Evolutionary conservation across 30 jellyfish, hydroid and myxozoan species (phyloP).

Genomic region (Chironex yamaguchii): DNA sequence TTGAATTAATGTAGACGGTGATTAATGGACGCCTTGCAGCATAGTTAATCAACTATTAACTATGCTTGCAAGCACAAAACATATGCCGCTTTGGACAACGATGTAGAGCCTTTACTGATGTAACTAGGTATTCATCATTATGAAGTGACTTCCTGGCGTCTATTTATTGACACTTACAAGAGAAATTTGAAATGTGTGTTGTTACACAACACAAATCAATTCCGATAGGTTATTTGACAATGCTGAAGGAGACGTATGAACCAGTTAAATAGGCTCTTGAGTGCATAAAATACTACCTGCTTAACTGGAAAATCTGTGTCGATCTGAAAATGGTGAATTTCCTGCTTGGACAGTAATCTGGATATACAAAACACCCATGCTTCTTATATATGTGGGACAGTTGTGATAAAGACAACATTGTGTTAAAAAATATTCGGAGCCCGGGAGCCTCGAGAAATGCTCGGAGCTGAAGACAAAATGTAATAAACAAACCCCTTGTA

Average conservation of each 20-base stretch:
- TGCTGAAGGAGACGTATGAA: slow-evolving; percentile 47
- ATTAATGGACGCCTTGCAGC: too few relatives aligned
- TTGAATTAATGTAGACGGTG: too few relatives aligned
- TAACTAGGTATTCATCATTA: neutral
- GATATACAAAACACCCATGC: neutral
- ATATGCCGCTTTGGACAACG: too few relatives aligned
- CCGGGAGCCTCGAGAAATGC: slow-evolving; percentile 33
- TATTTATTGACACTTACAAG: slow-evolving; percentile 28
- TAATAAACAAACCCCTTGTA: slow-evolving; percentile 38
- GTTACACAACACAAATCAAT: slow-evolving; percentile 36
- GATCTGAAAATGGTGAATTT: slow-evolving; percentile 30
- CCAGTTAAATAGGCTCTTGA: slow-evolving; percentile 27
- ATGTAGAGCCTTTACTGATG: neutral
- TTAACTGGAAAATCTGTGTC: slow-evolving; percentile 45
- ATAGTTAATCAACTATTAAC: too few relatives aligned
- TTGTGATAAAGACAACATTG: neutral
- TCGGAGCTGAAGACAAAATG: slow-evolving; percentile 19
- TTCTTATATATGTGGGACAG: slow-evolving; percentile 5
- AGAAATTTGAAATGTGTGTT: slow-evolving; percentile 26
- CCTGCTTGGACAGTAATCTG: slow-evolving; percentile 21
- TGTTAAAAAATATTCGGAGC: neutral
- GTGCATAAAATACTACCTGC: slow-evolving; percentile 17
- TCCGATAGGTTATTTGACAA: slow-evolving; percentile 37
- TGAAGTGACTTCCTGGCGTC: slow-evolving; percentile 12
- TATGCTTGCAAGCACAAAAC: too few relatives aligned